Conservation (phyloP, 2,113 vertebrate genomes). For the Mionectes macconnelli region DNA sequence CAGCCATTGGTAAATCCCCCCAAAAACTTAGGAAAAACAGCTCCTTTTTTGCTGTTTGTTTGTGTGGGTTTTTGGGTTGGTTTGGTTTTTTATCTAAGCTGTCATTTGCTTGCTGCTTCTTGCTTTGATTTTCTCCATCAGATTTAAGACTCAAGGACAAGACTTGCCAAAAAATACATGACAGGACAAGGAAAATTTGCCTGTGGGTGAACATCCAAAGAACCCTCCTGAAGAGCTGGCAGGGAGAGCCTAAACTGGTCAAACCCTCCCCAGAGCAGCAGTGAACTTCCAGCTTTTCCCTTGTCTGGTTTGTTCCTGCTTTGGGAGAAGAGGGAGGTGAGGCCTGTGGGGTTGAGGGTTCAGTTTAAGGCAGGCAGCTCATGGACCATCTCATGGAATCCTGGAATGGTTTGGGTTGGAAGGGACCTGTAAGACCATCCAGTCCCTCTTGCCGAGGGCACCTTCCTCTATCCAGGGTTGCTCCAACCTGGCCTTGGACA, state of each 20-base stretch:
- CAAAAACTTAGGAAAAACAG: fast-evolving
- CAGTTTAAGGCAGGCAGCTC: not conserved
- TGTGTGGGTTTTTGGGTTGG: too few species aligned
- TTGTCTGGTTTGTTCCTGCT: not conserved
- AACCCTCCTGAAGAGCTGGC: not conserved
- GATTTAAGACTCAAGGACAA: not conserved
- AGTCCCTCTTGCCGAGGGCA: not conserved
- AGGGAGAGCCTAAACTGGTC: not conserved
- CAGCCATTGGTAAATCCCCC: not conserved
- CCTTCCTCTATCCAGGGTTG: not conserved
- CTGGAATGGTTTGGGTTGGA: not conserved
- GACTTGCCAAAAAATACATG: not conserved
- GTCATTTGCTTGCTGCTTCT: not conserved
- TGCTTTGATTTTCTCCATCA: not conserved
- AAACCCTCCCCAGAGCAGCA: not conserved
- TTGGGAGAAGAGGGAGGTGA: not conserved
- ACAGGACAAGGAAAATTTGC: not conserved
- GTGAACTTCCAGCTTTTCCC: not conserved
- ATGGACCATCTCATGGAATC: not conserved
- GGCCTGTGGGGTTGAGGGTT: not conserved
- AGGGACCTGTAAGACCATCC: not conserved
- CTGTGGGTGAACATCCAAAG: not conserved
- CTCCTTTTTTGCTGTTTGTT: too few species aligned
- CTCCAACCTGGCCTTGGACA: not conserved
- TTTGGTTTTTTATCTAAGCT: not conserved